Base-by-base conservation (phyloP, 2,888 invertebrate species). In the Drosophila demipolita region DNA sequence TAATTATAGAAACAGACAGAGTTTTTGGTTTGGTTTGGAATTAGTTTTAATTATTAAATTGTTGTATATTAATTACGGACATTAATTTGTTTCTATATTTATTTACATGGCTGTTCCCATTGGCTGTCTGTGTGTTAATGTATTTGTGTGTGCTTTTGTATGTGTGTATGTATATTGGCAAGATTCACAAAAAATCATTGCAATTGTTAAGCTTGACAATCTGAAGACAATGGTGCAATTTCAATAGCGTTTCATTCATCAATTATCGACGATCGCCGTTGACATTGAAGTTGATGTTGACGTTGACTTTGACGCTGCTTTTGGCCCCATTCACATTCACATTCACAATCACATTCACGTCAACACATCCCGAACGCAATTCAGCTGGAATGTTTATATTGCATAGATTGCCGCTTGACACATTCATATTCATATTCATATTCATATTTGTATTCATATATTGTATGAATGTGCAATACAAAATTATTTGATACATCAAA, bases 81-180 rank as follows among this genome's bases (percentile, higher is more conserved):
- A 76, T 75, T 55, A 50, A n/a, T 53, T 66, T 55, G 33, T 61
- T 57, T 52, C 35, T 50, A 62, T 42, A 45, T 45, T 59, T 78
- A 78, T 77, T 78, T 81, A 81, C 80, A 79, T 65, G 50, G 62
- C 57, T 57, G 66, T 76, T 82, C 62, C 73, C 64, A 52, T 66
- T 33, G 52, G 45, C 26, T 53, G 48, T 60, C 40, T 52, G 35
- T 61, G 23, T 64, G 38, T 60, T 38, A 42, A 40, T 57, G 33
- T 70, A 32, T 66, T 52, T 73, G 45, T 74, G 50, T 38, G 53
- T 48, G 26, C 12, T 15, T 38, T 29, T 54, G 20, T 66, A 26
- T 42, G 32, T 53, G 36, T 57, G 38, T 29, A 23, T 45, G 45
- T 53, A 15, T 59, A 11, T 49, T 57, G 54, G 49, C 57, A 40